Evolutionary conservation across 2,797 vertebrate genomes (phyloP), one percentile per base, ranked within the genome.

Genomic region (Okamejei kenojei): DNA sequence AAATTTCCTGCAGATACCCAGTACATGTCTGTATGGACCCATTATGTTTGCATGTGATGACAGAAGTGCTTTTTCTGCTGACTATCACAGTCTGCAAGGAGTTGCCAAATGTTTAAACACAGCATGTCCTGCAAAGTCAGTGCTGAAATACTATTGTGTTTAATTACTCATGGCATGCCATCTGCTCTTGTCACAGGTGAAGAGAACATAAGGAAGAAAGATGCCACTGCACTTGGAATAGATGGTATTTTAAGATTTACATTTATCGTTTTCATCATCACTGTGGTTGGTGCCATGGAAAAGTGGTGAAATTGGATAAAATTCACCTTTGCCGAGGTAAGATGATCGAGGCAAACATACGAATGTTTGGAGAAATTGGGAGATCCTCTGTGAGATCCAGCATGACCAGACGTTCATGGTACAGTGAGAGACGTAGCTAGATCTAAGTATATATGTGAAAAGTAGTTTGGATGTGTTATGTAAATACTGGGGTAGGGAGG

Each of bases 71-170:
- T 65, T 65, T 88, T 88, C 61, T 32, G 61, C 61, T 65, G 84
- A 88, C 29, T 88, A 65, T 17, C 29, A 35, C 15, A 32, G 61
- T 32, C 61, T 65, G 19, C 61, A 65, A 88, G 61, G 58, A 65
- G 15, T 88, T n/a, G n/a, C 11, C 84, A 88, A 88, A 65, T 82
- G 58, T 7, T 19, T 19, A n/a, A 88, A 38, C 61, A 2, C 61
- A 65, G 84, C 84, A 65, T 65, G 58, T 86, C 58, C 82, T 86
- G 29, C 29, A 29, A 86, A 65, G 84, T 88, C 84, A 88, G 84
- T 32, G 19, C 84, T 65, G n/a, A 65, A 88, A 35, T 65, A 68
- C 7, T 65, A 65, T 88, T 10, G 29, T 65, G 61, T 88, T 88
- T 88, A 63, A 68, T 88, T 88, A 17, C 61, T 88, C 84, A 32